Evolutionary conservation across 2,113 vertebrate species (phyloP).

Genomic region (Pipra filicauda): DNA sequence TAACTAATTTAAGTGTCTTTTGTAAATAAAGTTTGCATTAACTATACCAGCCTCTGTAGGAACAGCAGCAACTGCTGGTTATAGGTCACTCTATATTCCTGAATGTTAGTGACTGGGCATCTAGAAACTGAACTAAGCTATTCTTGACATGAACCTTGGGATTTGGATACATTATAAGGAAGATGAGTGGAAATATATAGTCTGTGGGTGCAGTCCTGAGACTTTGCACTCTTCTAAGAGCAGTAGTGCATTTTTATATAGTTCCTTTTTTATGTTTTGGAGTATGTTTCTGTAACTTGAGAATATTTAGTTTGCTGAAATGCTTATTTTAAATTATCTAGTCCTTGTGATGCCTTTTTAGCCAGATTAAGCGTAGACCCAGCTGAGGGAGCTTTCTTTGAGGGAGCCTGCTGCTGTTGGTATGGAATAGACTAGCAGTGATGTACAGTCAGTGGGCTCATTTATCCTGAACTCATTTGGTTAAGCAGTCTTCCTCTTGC

Average conservation of each 20-base stretch:
- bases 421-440: background rate
- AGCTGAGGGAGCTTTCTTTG: background rate
- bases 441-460: background rate
- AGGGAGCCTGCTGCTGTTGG: background rate
- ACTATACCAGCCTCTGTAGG: conserved; percentile 68
- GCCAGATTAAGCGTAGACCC: background rate
- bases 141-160: conserved; percentile 1
- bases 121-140: background rate
- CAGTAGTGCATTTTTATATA: conserved; percentile 3
- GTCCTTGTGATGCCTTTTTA: conserved; percentile 15
- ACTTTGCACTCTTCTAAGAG: background rate
- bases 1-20: conserved; percentile 86
- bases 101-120: conserved; percentile 28
- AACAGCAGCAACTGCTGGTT: conserved; percentile 50
- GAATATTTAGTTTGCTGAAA: conserved; percentile 3
- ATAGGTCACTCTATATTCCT: conserved; percentile 31
- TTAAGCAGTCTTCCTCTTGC: background rate
- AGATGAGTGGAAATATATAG: background rate
- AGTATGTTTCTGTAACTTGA: conserved; percentile 1
- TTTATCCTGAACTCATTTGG: background rate
- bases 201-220: background rate
- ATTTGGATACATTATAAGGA: background rate
- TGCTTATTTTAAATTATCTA: background rate
- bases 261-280: background rate
- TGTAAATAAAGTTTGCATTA: conserved; percentile 98